Evolutionary conservation across 2,113 vertebrate genomes (phyloP), one percentile per base, ranked within the genome.

Genomic region (Neofelis nebulosa): DNA sequence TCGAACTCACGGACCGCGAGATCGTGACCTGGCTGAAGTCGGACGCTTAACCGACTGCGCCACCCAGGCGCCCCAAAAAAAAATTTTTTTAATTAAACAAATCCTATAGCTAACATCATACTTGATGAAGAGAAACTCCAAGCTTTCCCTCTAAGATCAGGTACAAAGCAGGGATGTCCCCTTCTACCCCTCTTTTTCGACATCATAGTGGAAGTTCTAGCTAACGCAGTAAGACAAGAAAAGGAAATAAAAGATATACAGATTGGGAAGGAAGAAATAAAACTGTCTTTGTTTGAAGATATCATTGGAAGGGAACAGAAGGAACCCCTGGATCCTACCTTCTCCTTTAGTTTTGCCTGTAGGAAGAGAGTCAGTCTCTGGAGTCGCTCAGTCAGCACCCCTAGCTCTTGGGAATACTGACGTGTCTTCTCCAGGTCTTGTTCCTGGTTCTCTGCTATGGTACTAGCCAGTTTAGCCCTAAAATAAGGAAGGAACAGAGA

Each of bases 361-460:
- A 98, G 71, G 45, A 97, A 96, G 61, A 89, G 25, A 5, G 69
- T 85, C 29, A 98, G 86, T 7, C 55, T 94, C 52, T 93, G 97
- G 1, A 98, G 81, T 25, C 95, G 97, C 27, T 97, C 71, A 18
- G 88, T 95, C 29, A 98, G 87, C 41, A 69, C 31, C 2, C 81
- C 38, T 6, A 98, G 50, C 83, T 98, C 96, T 33, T 50, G 80
- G 36, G 96, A 95, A 33, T 96, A 95, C 33, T 96, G 88, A 31
- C 4, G 33, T 31, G 96, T 97, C 76, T 96, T 97, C 61, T 93
- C 93, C 94, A 98, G 80, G 27, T 86, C 86, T 78, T 95, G 65
- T 21, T 95, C 48, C 92, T 94, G 97, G 33, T 93, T 79, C 31
- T 98, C 93, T 31, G 89, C 81, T 94, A 93, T 61, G 3, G 87